phyloP scores from a whole-genome alignment of 2,113 vertebrate species.

The Galemys pyrenaicus region DNA sequence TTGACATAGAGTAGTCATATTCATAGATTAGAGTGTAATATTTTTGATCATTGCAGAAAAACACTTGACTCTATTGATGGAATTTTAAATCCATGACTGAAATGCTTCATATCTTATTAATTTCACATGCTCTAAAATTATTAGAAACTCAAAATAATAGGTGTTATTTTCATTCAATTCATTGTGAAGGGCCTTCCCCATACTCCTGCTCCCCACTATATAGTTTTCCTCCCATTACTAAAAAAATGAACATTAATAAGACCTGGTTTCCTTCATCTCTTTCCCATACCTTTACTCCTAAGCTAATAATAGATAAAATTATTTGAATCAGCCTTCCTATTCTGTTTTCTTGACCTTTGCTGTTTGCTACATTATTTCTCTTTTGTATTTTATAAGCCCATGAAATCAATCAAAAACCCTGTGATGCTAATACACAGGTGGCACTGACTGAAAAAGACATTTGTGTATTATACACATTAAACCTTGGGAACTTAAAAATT shows the following conservation, averaged over 20 bases:
- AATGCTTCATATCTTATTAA: not conserved
- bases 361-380: not conserved
- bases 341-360: not conserved
- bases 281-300: not conserved
- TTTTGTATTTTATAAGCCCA: not conserved
- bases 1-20: not conserved
- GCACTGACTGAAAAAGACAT: not conserved
- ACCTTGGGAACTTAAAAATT: slow-evolving; percentile 31
- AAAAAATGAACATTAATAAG: slow-evolving; percentile 7
- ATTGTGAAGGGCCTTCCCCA: not conserved
- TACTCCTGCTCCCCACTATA: not conserved
- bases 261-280: not conserved
- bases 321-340: not conserved
- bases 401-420: not conserved
- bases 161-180: not conserved
- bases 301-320: not conserved
- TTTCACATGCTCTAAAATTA: slow-evolving; percentile 18
- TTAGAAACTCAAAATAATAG: not conserved
- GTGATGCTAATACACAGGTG: not conserved
- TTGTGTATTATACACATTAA: not conserved
- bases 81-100: not conserved
- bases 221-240: not conserved
- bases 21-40: not conserved
- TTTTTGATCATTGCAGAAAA: not conserved
- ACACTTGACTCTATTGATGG: not conserved